Base-by-base conservation (phyloP, 2,888 invertebrate species). In the Patella depressa region DNA sequence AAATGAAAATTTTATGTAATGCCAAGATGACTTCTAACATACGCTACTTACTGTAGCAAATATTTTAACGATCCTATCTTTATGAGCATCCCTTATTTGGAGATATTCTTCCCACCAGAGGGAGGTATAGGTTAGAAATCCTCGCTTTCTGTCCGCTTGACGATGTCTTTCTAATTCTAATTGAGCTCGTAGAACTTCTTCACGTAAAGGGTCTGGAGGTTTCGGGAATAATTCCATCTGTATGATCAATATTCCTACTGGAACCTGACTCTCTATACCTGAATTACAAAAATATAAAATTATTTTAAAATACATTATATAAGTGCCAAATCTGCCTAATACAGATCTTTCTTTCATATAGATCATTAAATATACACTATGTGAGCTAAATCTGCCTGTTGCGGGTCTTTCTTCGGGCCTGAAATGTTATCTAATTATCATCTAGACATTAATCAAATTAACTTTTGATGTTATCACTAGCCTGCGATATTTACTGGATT, bases 91-190 rank as follows among this genome's bases (percentile, higher is more conserved):
- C 45, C 91, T 76, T 59, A 92, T 91, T 80, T 91, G 89, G 2
- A 91, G 84, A 79, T 87, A 92, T 74, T 92, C 92, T 79, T 90
- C 89, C 92, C 92, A 92, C 92, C 92, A 92, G 81, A 91, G 91
- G 78, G 91, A 91, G 72, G 91, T 90, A 81, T 92, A 92, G 9
- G 91, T 90, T 14, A 92, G 86, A 80, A 91, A 92, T n/a, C 91
- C 83, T 5, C 92, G 79, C 79, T 92, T 91, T 75, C 88, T 83
- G 80, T 92, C 91, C 1, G 90, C 88, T 80, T 89, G 89, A 19
- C 86, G 79, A n/a, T 82, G 85, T 53, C 85, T 82, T 84, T 91
- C 91, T 78, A 90, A 79, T 77, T 83, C 87, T n/a, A 90, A 75
- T 85, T 91, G 91, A 4, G 89, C 87, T 2, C 85, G 80, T 2